A percentile compares a stretch with the other conserved stretches of the same genome.
phyloP scores from a whole-genome alignment of 2,888 invertebrate species.

The Athalia circularis region DNA sequence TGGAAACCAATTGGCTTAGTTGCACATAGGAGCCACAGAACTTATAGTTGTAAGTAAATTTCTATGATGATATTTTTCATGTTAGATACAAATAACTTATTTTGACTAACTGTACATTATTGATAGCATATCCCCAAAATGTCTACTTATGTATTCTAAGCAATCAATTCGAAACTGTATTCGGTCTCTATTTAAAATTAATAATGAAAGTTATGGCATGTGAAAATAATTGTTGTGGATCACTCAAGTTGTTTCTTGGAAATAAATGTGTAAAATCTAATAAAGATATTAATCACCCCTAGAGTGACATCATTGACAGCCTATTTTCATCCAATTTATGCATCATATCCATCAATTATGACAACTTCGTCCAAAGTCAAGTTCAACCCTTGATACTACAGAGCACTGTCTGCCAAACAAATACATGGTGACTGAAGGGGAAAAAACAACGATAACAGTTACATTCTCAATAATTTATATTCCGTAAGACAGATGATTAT shows the following conservation, averaged over 20 bases:
- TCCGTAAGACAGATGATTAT: conserved; percentile 18
- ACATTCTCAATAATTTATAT: conserved; percentile 43
- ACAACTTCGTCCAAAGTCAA: neutral
- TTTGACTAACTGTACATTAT: conserved; percentile 25
- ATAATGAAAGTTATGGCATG: neutral
- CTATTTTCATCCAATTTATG: neutral
- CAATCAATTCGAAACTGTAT: neutral
- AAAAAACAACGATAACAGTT: conserved; percentile 19
- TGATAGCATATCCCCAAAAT: conserved; percentile 10
- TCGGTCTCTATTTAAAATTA: conserved; percentile 13
- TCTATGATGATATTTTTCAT: conserved; percentile 24
- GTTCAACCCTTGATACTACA: neutral
- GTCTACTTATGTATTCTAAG: neutral
- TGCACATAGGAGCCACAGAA: conserved; percentile 16
- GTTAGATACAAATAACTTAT: conserved; percentile 18
- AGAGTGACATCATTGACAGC: neutral
- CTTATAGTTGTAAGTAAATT: conserved; percentile 1
- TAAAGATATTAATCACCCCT: conserved; percentile 18
- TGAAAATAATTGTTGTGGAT: conserved; percentile 23
- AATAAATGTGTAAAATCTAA: conserved; percentile 16
- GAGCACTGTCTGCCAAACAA: neutral
- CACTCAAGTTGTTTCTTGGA: conserved; percentile 21
- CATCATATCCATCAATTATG: neutral
- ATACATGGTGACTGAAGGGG: conserved; percentile 5
- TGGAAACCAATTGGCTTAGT: conserved; percentile 5